These are phyloP conservation scores for Meleagris gallopavo DNA, from an alignment of 2,113 vertebrate genomes.

Conservation along the genomic window DNA sequence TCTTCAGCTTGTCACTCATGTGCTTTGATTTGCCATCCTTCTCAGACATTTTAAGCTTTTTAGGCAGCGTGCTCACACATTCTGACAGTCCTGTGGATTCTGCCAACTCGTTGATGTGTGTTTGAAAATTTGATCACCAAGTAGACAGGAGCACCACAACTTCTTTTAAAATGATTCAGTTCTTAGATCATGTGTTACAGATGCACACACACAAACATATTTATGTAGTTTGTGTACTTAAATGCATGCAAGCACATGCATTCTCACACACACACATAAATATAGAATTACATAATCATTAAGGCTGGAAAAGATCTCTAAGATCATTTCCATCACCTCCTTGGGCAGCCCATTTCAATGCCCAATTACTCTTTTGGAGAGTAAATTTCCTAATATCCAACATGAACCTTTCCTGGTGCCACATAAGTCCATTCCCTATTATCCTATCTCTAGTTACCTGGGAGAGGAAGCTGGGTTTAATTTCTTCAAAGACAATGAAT, in stretches of 20 bases:
- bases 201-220: not conserved
- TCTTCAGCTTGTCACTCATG: not conserved
- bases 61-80: not conserved
- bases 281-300: too few species aligned
- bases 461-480: not conserved
- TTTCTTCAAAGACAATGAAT: not conserved
- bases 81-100: not conserved
- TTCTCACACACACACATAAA: not conserved
- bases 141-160: not conserved
- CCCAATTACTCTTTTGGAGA: too few species aligned
- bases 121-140: not conserved
- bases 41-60: not conserved
- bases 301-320: too few species aligned
- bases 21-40: constrained; percentile 23
- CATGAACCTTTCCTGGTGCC: too few species aligned
- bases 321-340: too few species aligned
- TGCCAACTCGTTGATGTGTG: not conserved
- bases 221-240: not conserved
- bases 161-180: not conserved
- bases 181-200: not conserved
- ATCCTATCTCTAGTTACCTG: too few species aligned
- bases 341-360: too few species aligned
- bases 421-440: too few species aligned
- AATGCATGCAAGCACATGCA: fast-evolving
- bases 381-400: too few species aligned